Evolutionary conservation across 1,140 invertebrate genomes (phyloP).

Genomic region (Atopsyche davidsoni): DNA sequence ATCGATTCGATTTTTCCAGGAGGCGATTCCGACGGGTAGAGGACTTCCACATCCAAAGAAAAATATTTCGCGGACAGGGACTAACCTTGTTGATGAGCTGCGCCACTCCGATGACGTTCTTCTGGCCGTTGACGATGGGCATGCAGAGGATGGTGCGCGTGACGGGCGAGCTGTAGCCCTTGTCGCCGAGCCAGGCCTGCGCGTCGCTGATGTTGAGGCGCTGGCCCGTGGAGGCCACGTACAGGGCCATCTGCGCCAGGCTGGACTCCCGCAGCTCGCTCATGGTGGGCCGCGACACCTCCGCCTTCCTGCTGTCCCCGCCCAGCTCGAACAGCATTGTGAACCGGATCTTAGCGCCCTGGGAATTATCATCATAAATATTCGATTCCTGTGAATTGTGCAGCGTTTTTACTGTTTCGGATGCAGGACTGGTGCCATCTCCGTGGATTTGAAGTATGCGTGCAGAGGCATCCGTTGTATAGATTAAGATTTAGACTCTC

Average conservation of each 20-base stretch:
- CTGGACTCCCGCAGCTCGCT: constrained; percentile 46
- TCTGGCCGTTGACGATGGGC: constrained; percentile 86
- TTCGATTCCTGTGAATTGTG: no score
- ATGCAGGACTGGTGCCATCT: no score
- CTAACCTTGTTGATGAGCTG: constrained; percentile 89
- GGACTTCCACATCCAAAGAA: constrained; percentile 5
- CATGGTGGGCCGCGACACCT: constrained; percentile 33
- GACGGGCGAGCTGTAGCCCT: constrained; percentile 44
- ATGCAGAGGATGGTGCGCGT: constrained; percentile 79
- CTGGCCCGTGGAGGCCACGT: constrained; percentile 75
- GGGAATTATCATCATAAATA: constrained; percentile 1
- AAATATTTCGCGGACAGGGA: neutral
- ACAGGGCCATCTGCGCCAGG: constrained; percentile 68
- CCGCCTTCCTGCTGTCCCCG: constrained; percentile 8
- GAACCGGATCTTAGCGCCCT: constrained; percentile 29
- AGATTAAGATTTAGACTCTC: no score
- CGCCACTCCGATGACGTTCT: constrained; percentile 83
- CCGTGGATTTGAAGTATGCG: no score
- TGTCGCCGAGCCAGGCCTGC: constrained; percentile 57
- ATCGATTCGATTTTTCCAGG: no score
- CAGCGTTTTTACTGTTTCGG: no score
- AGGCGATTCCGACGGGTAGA: no score
- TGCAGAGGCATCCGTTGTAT: no score
- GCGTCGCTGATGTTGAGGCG: constrained; percentile 79
- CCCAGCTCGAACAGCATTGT: constrained; percentile 27